Percentiles rank a stretch among this genome's conserved stretches.
Conservation (phyloP, 2,797 vertebrate species). For the Eidolon dupreanum region DNA sequence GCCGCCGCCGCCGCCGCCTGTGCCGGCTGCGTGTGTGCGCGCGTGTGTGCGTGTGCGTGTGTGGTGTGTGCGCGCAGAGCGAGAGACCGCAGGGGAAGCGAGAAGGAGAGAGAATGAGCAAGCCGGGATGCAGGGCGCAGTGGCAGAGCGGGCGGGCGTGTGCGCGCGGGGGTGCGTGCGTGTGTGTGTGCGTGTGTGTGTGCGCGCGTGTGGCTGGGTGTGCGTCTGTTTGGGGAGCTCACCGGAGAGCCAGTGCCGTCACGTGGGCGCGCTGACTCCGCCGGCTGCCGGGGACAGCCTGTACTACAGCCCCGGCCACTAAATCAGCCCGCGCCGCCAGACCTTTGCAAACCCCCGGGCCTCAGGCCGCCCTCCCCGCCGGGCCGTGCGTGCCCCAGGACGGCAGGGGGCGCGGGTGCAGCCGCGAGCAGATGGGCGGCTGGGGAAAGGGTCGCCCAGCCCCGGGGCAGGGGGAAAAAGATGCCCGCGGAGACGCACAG, state of each 20-base stretch:
- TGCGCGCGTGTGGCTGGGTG: conserved; percentile 64
- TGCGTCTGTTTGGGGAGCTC: conserved; percentile 83
- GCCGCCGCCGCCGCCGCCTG: conserved; percentile 78
- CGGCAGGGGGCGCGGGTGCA: conserved; percentile 64
- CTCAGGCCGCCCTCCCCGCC: neutral
- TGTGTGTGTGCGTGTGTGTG: conserved; percentile 11
- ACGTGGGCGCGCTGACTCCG: conserved; percentile 83
- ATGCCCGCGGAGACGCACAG: conserved; percentile 20
- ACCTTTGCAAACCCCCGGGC: conserved; percentile 45
- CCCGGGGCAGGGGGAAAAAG: neutral
- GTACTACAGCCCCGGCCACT: conserved; percentile 76
- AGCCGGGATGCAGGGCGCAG: conserved; percentile 73
- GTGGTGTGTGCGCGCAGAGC: conserved; percentile 73
- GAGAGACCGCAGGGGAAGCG: conserved; percentile 75
- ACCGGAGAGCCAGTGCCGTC: conserved; percentile 82
- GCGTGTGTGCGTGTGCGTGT: conserved; percentile 64
- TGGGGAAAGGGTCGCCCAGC: conserved; percentile 7
- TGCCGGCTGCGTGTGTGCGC: conserved; percentile 75
- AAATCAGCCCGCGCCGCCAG: conserved; percentile 75
- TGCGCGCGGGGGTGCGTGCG: conserved; percentile 59
- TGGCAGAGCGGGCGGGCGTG: conserved; percentile 67
- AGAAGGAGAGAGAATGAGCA: conserved; percentile 75
- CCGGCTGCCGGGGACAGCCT: conserved; percentile 83
- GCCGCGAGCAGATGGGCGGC: conserved; percentile 44
- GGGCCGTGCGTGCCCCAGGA: neutral